Evolutionary conservation across 1,140 invertebrate genomes (phyloP).

Genomic region (Philopotamus ludificatus): DNA sequence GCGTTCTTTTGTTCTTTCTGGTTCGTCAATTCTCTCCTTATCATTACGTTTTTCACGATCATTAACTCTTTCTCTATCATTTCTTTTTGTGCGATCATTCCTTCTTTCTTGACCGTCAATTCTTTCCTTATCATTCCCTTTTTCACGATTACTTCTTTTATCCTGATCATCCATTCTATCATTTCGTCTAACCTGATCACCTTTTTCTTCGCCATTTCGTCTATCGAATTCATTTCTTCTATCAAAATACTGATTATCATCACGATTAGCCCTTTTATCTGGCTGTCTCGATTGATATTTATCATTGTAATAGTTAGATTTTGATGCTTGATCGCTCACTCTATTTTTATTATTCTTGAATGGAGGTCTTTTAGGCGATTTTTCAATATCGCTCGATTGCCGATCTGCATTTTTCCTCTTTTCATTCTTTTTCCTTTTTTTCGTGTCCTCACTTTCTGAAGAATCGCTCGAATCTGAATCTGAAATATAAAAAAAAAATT

Average conservation of each 20-base stretch:
- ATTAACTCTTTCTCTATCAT: constrained; percentile 13
- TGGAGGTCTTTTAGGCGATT: no score
- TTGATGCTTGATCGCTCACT: not conserved
- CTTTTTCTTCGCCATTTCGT: constrained; percentile 18
- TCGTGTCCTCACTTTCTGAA: constrained; percentile 33
- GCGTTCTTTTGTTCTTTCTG: no score
- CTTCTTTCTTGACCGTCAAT: constrained; percentile 30
- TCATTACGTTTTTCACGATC: constrained; percentile 9
- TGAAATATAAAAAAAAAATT: constrained; percentile 8
- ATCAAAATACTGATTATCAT: not conserved
- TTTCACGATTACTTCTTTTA: constrained; percentile 16
- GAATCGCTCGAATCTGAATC: constrained; percentile 22
- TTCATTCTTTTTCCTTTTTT: constrained; percentile 16
- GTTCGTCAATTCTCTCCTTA: constrained; percentile 5
- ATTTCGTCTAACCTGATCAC: constrained; percentile 6
- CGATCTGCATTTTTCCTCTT: no score
- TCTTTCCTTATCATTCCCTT: constrained; percentile 1
- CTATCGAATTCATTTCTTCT: not conserved
- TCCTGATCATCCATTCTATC: constrained; percentile 36
- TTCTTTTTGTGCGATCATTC: no score
- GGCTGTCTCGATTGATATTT: no score
- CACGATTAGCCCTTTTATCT: not conserved
- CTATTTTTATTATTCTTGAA: no score
- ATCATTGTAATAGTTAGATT: not conserved
- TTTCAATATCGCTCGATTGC: no score